A percentile compares a stretch with the other conserved stretches of the same genome.
Evolutionary conservation across 2,888 invertebrate species (phyloP).

Genomic region (Phymatocera aterrima): DNA sequence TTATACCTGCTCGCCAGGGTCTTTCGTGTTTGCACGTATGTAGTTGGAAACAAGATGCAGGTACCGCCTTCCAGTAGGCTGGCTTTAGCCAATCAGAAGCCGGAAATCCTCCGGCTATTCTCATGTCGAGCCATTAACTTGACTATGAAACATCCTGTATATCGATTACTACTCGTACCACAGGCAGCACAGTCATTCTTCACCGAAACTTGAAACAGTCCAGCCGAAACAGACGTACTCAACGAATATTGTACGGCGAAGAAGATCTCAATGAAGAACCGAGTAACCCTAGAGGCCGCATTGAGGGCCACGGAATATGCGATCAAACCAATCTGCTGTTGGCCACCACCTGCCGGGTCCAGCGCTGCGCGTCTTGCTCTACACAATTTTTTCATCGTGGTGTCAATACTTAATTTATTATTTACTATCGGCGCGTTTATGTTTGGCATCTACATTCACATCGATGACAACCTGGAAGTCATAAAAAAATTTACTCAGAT

Average conservation of each 20-base stretch:
- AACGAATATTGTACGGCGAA: neutral
- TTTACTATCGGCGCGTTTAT: neutral
- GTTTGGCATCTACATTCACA: neutral
- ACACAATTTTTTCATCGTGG: neutral
- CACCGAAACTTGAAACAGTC: neutral
- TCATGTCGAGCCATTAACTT: neutral
- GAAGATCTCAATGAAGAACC: slow-evolving; percentile 34
- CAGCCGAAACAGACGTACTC: neutral
- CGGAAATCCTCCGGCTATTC: neutral
- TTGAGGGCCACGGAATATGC: neutral
- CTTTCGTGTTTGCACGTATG: neutral
- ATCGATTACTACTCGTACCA: neutral
- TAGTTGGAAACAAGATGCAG: neutral
- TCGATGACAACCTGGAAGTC: neutral
- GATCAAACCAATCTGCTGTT: neutral
- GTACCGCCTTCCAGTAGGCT: neutral
- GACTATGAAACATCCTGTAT: neutral
- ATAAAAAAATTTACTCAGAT: neutral
- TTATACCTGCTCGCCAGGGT: neutral
- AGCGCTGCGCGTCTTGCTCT: neutral
- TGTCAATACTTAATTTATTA: neutral
- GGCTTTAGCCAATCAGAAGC: slow-evolving; percentile 10
- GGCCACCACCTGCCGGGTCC: neutral
- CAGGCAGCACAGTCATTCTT: neutral
- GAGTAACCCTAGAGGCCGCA: neutral